A percentile compares a stretch with the other conserved stretches of the same genome.
Evolutionary conservation across 2,113 vertebrate species (phyloP).

Genomic region (Embiotoca jacksoni): DNA sequence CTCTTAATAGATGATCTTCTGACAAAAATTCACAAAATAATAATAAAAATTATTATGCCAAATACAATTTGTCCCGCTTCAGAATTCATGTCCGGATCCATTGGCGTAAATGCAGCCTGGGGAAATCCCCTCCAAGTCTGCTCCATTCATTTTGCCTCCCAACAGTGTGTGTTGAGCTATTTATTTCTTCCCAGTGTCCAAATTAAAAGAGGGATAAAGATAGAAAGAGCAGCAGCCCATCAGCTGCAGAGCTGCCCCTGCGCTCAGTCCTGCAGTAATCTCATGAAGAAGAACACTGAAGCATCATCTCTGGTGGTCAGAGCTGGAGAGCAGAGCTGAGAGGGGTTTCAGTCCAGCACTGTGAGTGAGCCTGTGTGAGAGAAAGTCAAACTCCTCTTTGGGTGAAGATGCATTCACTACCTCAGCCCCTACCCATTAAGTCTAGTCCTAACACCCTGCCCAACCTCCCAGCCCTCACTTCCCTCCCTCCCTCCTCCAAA

Average conservation of each 20-base stretch:
- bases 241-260: constrained; percentile 60
- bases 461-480: constrained; percentile 47
- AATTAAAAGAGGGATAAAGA: constrained; percentile 74
- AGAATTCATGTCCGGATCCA: constrained; percentile 62
- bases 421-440: constrained; percentile 69
- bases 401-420: constrained; percentile 74
- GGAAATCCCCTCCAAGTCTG: constrained; percentile 72
- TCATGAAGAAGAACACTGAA: constrained; percentile 56
- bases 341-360: constrained; percentile 64
- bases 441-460: constrained; percentile 69
- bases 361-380: constrained; percentile 62
- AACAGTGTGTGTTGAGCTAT: constrained; percentile 72
- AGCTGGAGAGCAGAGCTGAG: constrained; percentile 68
- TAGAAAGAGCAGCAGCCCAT: constrained; percentile 68
- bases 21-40: constrained; percentile 36
- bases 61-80: constrained; percentile 50
- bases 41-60: constrained; percentile 38
- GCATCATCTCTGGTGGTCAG: constrained; percentile 71
- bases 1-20: constrained; percentile 29
- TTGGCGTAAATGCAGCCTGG: constrained; percentile 69
- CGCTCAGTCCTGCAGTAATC: constrained; percentile 51
- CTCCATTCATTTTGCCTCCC: constrained; percentile 79
- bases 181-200: constrained; percentile 75
- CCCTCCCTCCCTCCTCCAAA: constrained; percentile 33
- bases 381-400: constrained; percentile 73